Conservation (phyloP, 2,113 vertebrate species). For the Scomber colias region DNA sequence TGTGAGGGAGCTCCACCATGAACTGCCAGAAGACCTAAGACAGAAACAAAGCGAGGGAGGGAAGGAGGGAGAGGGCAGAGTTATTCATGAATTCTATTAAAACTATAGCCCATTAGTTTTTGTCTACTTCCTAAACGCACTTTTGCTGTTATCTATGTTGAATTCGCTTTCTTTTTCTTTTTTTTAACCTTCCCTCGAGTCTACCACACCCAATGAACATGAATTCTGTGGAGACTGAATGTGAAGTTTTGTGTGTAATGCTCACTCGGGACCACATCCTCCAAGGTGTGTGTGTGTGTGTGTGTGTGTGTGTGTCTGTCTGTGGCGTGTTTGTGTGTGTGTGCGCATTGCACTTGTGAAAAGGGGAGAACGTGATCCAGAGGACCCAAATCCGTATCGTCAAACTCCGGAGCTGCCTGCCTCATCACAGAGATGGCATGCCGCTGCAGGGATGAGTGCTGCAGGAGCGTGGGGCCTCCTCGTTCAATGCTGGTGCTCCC, state of each 20-base stretch:
- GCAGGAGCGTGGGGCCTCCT: constrained; percentile 61
- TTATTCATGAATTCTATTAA: constrained; percentile 61
- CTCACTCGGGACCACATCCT: constrained; percentile 48
- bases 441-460: constrained; percentile 48
- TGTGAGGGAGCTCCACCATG: constrained; percentile 71
- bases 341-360: constrained; percentile 24
- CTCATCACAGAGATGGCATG: constrained; percentile 55
- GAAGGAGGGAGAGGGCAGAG: constrained; percentile 15
- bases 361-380: constrained; percentile 51
- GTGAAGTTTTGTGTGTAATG: constrained; percentile 48
- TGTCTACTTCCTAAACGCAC: constrained; percentile 56
- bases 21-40: constrained; percentile 57
- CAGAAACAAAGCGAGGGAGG: constrained; percentile 23
- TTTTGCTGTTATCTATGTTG: constrained; percentile 63
- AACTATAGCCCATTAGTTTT: constrained; percentile 50
- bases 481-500: constrained; percentile 65
- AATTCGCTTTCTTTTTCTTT: constrained; percentile 36
- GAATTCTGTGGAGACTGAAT: constrained; percentile 41
- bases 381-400: constrained; percentile 29
- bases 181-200: constrained; percentile 46
- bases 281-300: constrained; percentile 39
- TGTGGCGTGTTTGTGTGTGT: constrained; percentile 17
- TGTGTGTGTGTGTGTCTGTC: constrained; percentile 13
- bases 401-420: constrained; percentile 48
- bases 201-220: constrained; percentile 48